phyloP scores from a whole-genome alignment of 2,113 vertebrate genomes.

The Cyphomyrus plagiostoma region DNA sequence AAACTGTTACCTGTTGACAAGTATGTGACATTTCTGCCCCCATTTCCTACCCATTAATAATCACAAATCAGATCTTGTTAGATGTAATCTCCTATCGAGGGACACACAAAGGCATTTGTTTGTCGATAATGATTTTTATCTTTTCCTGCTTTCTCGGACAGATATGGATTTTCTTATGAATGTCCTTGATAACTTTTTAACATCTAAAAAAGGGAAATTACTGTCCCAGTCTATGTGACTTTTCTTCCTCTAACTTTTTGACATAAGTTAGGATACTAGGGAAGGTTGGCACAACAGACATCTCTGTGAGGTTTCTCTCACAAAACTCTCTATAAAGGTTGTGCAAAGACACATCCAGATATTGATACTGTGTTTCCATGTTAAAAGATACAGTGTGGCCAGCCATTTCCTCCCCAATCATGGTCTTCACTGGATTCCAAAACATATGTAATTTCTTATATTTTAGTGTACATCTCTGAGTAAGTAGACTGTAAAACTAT shows the following conservation, averaged over 20 bases:
- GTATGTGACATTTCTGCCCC: slow-evolving; percentile 3
- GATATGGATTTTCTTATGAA: slow-evolving; percentile 48
- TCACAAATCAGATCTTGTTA: slow-evolving; percentile 37
- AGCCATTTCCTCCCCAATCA: neutral
- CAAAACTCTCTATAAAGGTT: neutral
- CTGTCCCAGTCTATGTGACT: neutral
- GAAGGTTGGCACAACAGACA: neutral
- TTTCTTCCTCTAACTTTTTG: neutral
- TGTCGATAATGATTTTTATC: slow-evolving; percentile 23
- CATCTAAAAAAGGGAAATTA: neutral
- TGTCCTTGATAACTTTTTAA: slow-evolving; percentile 16
- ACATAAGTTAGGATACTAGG: neutral
- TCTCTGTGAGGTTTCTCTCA: neutral
- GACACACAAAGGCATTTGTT: slow-evolving; percentile 44
- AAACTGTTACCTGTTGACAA: neutral
- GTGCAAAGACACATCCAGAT: neutral
- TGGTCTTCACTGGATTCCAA: neutral
- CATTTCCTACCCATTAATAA: slow-evolving; percentile 30
- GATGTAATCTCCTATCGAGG: slow-evolving; percentile 44
- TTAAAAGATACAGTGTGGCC: neutral
- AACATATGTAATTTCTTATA: neutral
- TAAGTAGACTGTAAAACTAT: neutral
- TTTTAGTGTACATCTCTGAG: neutral
- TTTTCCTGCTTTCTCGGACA: slow-evolving; percentile 15
- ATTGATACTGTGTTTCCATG: neutral